Base-by-base conservation (phyloP, 2,888 invertebrate genomes). In the Trachelus tabidus region DNA sequence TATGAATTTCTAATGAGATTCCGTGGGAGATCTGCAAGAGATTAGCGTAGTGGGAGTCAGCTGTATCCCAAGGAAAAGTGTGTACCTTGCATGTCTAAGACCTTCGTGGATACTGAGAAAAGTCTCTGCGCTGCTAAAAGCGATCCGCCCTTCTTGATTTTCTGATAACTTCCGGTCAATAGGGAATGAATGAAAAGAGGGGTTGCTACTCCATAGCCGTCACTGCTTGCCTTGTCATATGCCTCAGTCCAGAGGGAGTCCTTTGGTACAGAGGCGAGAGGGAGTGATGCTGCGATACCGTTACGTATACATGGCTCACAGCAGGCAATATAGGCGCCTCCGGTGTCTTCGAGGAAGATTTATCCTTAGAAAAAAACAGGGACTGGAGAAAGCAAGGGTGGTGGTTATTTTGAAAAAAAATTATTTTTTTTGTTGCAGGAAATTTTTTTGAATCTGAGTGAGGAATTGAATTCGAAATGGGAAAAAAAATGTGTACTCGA, bases 1-100 rank as follows among this genome's bases (percentile, higher is more conserved):
- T 90, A 91, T 91, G 91, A 91, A 91, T 91, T 91, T 90, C 90
- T 91, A 91, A 91, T 90, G 90, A 91, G 91, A 91, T 91, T 91
- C 90, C 89, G 89, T 84, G 88, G 89, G 84, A 91, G 91, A 91
- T 91, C 91, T 90, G 90, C 89, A 86, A 90, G 88, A 91, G 91
- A 91, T 91, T 91, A 91, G 90, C 89, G 89, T 77, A 79, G 80
- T 75, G 78, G 83, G 83, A 81, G 76, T 68, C 81, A 78, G 81
- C 82, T 23, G 84, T 83, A 83, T 82, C 84, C 84, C 76, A 80
- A 83, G 84, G 87, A 87, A 86, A 87, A 87, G 84, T 86, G 87
- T 89, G 87, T 89, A 89, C 84, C 85, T 88, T 87, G 87, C 87
- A 85, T 87, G 89, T 86, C 87, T 86, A 86, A 85, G 85, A 86